A percentile compares a stretch with the other conserved stretches of the same genome.
phyloP scores from a whole-genome alignment of 2,888 invertebrate genomes.

The Balanococcus diminutus region DNA sequence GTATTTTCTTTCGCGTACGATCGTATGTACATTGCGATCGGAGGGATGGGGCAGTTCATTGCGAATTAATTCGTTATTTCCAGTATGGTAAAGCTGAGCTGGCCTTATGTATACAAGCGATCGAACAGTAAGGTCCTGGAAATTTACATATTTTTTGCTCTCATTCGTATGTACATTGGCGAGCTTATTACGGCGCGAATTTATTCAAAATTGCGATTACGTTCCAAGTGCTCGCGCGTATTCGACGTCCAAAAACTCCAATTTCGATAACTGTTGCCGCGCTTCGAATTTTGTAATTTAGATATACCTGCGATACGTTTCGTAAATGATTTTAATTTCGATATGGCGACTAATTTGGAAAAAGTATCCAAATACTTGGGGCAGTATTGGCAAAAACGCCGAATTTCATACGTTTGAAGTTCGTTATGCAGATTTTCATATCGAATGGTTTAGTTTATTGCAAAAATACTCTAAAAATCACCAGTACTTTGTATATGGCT shows the following conservation, averaged over 20 bases:
- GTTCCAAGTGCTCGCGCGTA: neutral
- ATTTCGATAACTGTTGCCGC: neutral
- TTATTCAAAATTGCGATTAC: neutral
- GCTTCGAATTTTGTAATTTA: neutral
- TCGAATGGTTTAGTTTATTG: no score
- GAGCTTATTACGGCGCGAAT: neutral
- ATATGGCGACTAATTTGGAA: neutral
- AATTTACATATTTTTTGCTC: conserved; percentile 22
- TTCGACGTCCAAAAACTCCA: neutral
- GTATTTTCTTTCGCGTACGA: conserved; percentile 13
- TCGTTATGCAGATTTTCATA: no score
- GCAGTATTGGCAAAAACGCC: conserved; percentile 9
- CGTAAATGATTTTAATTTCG: neutral
- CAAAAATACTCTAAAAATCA: no score
- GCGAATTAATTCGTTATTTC: conserved; percentile 13
- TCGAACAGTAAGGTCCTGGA: neutral
- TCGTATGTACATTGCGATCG: neutral
- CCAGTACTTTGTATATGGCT: no score
- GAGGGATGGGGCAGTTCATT: neutral
- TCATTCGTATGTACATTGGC: neutral
- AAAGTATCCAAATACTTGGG: neutral
- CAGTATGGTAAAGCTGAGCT: neutral
- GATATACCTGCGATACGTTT: neutral
- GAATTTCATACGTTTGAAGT: no score
- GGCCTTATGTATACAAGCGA: neutral